Percentiles rank a stretch among this genome's conserved stretches.
phyloP scores from a whole-genome alignment of 2,888 invertebrate genomes.

The Papilio elwesi region DNA sequence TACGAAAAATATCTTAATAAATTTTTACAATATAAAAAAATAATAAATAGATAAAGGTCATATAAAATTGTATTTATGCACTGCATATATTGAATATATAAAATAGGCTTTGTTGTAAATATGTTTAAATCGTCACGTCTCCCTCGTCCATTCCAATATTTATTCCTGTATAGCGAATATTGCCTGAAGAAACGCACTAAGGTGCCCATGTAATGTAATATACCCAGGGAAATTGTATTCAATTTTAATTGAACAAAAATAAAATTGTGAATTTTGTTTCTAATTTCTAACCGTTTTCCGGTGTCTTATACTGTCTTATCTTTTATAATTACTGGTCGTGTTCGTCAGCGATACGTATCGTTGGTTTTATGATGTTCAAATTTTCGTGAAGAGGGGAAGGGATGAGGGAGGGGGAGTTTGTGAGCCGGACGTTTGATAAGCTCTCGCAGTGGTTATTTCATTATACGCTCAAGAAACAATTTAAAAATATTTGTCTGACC shows the following conservation, averaged over 20 bases:
- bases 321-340: slow-evolving; percentile 27
- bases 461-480: slow-evolving; percentile 33
- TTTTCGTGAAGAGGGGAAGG: slow-evolving; percentile 18
- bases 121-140: no score
- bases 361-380: slow-evolving; percentile 37
- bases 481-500: slow-evolving; percentile 38
- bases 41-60: no score
- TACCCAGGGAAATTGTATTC: no score
- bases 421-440: slow-evolving; percentile 21
- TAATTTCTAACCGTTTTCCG: slow-evolving; percentile 11
- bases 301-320: slow-evolving; percentile 19
- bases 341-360: slow-evolving; percentile 26
- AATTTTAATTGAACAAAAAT: not conserved
- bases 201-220: no score
- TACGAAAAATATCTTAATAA: no score
- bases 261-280: slow-evolving; percentile 4
- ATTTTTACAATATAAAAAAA: no score
- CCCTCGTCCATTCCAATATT: no score
- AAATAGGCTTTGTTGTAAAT: no score
- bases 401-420: not conserved
- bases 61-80: no score
- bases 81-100: no score
- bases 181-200: no score
- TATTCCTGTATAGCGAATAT: no score
- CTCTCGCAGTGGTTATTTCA: slow-evolving; percentile 29